Base-by-base conservation (phyloP, 2,888 invertebrate genomes). In the Thelaira solivaga region DNA sequence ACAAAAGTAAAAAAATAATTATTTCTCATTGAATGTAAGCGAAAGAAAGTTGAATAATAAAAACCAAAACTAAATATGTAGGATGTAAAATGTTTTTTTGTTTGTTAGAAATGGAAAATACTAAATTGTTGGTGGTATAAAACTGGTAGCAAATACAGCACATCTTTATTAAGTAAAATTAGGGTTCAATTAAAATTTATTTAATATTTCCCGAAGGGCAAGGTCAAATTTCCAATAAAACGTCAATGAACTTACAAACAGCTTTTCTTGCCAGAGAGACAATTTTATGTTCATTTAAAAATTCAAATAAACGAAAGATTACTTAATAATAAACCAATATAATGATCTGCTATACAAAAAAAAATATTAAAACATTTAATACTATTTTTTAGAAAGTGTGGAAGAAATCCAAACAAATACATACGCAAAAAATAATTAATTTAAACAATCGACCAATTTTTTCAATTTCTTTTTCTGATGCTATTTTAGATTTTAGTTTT, bases 91-190 rank as follows among this genome's bases (percentile, higher is more conserved):
- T 39, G 16, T 4, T 16, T 26, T 18, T 26, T 57, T 36, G 20
- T 4, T 7, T 24, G 36, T 24, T 11, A 67, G 43, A 59, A 43
- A 29, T 67, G 31, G 7, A 67, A 39, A 8, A 31, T 6, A 45
- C 45, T 45, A 45, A 53, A 67, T 20, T 51, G 53, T 20, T 61
- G 26, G 59, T 59, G 67, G 34, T 74, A n/a, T n/a, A n/a, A n/a
- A n/a, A n/a, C n/a, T n/a, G n/a, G n/a, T n/a, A n/a, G n/a, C n/a
- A n/a, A n/a, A n/a, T n/a, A n/a, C n/a, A n/a, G n/a, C n/a, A n/a
- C n/a, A n/a, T n/a, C 26, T 43, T 26, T 34, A 34, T 34, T 34
- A 34, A 36, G 11, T 22, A 26, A n/a, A 20, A 10, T 22, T 20
- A 10, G 1, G 26, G 10, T 45, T 45, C 16, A 31, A 22, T 31